Percentiles rank a stretch among this genome's conserved stretches.
Conservation (phyloP, 2,888 invertebrate species). For the Pelosia muscerda region DNA sequence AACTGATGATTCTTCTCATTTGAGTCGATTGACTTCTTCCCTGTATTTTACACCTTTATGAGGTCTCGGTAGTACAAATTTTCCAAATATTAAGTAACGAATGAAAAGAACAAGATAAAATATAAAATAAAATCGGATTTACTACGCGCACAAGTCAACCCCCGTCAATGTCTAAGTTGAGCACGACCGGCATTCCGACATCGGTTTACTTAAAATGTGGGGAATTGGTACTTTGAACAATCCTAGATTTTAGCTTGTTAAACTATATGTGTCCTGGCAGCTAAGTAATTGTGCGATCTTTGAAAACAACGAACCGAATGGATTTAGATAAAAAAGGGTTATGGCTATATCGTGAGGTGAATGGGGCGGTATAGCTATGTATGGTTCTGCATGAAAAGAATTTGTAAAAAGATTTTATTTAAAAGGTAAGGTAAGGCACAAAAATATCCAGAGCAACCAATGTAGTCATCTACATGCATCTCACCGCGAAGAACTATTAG, state of each 20-base stretch:
- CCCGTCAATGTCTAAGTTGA: constrained; percentile 43
- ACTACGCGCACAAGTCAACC: constrained; percentile 43
- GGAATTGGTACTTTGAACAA: constrained; percentile 36
- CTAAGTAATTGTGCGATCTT: neutral
- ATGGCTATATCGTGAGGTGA: neutral
- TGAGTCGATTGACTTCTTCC: no score
- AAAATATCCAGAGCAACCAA: no score
- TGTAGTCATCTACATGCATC: no score
- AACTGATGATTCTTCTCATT: no score
- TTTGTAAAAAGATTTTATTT: neutral
- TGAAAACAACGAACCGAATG: neutral
- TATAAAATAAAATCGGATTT: constrained; percentile 60
- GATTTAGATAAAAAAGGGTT: neutral
- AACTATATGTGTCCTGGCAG: constrained; percentile 1
- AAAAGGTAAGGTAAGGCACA: neutral
- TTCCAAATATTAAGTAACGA: constrained; percentile 31
- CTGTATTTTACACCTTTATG: no score
- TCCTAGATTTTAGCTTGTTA: constrained; percentile 14
- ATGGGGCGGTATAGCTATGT: neutral
- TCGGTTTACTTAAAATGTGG: constrained; percentile 42
- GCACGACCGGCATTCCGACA: constrained; percentile 42
- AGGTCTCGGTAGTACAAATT: no score
- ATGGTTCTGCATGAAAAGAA: neutral
- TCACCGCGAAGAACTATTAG: no score
- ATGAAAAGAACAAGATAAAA: constrained; percentile 52